Base-by-base conservation (phyloP, 2,113 vertebrate species). In the Tachycineta bicolor region DNA sequence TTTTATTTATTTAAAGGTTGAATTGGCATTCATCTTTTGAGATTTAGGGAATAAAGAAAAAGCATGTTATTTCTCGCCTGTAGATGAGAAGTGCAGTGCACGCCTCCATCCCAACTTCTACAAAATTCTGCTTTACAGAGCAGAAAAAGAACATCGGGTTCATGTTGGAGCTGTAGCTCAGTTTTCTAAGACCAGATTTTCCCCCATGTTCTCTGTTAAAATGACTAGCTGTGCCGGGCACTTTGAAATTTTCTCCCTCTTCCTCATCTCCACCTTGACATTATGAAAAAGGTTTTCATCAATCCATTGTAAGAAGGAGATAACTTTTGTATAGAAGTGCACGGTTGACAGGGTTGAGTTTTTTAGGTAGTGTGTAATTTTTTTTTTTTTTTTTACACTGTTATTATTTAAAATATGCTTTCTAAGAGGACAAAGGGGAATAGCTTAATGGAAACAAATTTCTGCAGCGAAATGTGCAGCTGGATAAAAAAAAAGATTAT, bases 331-430 rank as follows among this genome's bases (percentile, higher is more conserved):
- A 71, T 74, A 64, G 71, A 86, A 91, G 70, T 78, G 64, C 75
- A 50, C n/a, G 49, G 80, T 64, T 4, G 37, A 91, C 64, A 75
- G 65, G 65, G 52, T 59, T 88, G 91, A 89, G 71, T 68, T 87
- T 92, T 93, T 96, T 83, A 83, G 93, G 82, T 95, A 96, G 89
- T 31, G n/a, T 96, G 37, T 90, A 91, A 92, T 93, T 90, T 97
- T 93, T 58, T 37, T 92, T 95, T 90, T 77, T 76, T 37, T 93
- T 95, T 90, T 77, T 76, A 55, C 89, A 75, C 93, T 85, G 94
- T 95, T 97, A 95, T 97, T 97, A 97, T 97, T 97, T 96, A 96
- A 96, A 97, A 96, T 86, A 90, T 25, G 64, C 90, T 96, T 96
- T 97, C 95, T 92, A 84, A 91, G 73, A 92, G 97, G 93, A 96